Evolutionary conservation across 2,888 invertebrate species (phyloP).

Genomic region (Cryptus viduatorius): DNA sequence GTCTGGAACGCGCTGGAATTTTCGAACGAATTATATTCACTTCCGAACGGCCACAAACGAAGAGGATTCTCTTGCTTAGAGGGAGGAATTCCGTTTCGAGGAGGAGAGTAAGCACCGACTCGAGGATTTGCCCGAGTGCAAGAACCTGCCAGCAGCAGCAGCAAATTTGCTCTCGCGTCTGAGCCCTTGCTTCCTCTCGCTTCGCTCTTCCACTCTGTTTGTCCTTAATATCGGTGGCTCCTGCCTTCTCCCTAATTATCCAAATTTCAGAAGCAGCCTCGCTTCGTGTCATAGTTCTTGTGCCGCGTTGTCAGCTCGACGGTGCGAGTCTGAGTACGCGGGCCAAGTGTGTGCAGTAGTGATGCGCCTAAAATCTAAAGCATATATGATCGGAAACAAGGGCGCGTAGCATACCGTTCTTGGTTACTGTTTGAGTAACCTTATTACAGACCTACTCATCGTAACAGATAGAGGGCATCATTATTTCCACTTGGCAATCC

Average conservation of each 20-base stretch:
- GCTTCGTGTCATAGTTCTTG: conserved; percentile 37
- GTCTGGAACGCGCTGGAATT: not conserved
- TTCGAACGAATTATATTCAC: conserved; percentile 38
- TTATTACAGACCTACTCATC: too few relatives aligned
- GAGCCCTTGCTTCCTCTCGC: conserved; percentile 18
- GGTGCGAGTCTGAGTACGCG: conserved; percentile 4
- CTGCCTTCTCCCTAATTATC: conserved; percentile 62
- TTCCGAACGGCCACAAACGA: conserved; percentile 37
- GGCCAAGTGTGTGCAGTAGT: not conserved
- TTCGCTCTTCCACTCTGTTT: conserved; percentile 28
- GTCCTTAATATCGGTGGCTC: conserved; percentile 50
- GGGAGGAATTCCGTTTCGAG: conserved; percentile 60
- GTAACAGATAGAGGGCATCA: too few relatives aligned
- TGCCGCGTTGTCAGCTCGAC: conserved; percentile 28
- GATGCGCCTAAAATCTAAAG: conserved; percentile 1
- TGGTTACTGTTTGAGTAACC: too few relatives aligned
- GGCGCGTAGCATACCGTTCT: not conserved
- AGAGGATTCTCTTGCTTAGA: conserved; percentile 40
- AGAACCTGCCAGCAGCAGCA: conserved; percentile 51
- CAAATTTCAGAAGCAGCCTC: conserved; percentile 53
- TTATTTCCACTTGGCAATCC: not conserved
- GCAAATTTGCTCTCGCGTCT: conserved; percentile 27
- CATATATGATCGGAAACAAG: not conserved
- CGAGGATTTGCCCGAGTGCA: conserved; percentile 24
- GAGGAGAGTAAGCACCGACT: conserved; percentile 46